Percentiles rank a stretch among this genome's conserved stretches.
Evolutionary conservation across 37 sponge, comb jelly and placozoan species (phyloP).

Genomic region (Cliona cf. orientalis): DNA sequence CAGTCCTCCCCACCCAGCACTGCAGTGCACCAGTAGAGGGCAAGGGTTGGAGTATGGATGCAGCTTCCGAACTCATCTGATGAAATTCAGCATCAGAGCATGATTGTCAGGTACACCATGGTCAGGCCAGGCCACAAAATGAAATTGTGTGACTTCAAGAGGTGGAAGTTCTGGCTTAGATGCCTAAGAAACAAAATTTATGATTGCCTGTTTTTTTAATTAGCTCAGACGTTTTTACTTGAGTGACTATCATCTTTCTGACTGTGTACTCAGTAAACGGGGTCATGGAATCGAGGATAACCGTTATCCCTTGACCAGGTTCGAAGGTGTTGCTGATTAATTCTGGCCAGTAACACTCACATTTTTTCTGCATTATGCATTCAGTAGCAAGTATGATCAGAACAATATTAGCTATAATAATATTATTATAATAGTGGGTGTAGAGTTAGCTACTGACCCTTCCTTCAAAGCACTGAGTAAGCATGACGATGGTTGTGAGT

Average conservation of each 20-base stretch:
- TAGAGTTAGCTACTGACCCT: constrained; percentile 18
- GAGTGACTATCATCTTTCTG: constrained; percentile 43
- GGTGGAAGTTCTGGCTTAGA: background rate
- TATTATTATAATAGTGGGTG: background rate
- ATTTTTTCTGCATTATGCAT: constrained; percentile 81
- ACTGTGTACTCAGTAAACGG: constrained; percentile 75
- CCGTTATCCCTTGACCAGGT: constrained; percentile 1
- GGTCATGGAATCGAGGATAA: constrained; percentile 35
- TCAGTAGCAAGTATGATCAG: too few relatives aligned
- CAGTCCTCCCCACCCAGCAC: constrained; percentile 90
- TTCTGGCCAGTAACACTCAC: constrained; percentile 84
- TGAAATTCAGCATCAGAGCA: constrained; percentile 74
- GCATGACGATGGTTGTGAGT: constrained; percentile 56
- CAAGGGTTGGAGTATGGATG: constrained; percentile 40
- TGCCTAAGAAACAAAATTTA: background rate
- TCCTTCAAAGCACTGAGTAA: constrained; percentile 38
- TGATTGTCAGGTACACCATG: constrained; percentile 89
- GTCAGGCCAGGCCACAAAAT: constrained; percentile 71
- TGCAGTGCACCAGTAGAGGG: constrained; percentile 88
- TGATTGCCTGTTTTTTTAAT: background rate
- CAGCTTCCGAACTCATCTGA: constrained; percentile 60
- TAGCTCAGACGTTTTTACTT: constrained; percentile 14
- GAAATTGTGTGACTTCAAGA: constrained; percentile 64
- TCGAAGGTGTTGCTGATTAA: constrained; percentile 7
- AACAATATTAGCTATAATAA: too few relatives aligned